A percentile compares a stretch with the other conserved stretches of the same genome.
Evolutionary conservation across 1,140 invertebrate species (phyloP).

Genomic region (Copidosoma floridanum): DNA sequence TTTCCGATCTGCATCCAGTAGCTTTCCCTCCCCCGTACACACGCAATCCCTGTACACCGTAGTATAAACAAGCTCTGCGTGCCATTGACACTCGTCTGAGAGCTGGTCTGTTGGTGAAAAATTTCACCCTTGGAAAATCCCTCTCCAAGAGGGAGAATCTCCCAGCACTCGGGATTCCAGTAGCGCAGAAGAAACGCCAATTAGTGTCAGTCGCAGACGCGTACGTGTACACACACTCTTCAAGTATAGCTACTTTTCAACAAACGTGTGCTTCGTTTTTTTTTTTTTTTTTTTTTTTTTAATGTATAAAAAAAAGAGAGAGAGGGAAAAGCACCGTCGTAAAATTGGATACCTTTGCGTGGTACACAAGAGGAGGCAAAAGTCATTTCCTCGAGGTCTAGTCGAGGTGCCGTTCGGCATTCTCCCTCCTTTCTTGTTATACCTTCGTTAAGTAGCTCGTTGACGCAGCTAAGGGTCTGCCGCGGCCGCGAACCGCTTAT

Average conservation of each 20-base stretch:
- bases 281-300: no score
- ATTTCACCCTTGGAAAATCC: no score
- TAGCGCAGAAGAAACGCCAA: slow-evolving; percentile 44
- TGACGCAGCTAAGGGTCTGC: neutral
- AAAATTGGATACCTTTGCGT: neutral
- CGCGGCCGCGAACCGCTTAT: neutral
- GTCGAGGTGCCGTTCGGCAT: neutral
- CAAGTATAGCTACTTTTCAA: slow-evolving; percentile 1
- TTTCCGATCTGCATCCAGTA: neutral
- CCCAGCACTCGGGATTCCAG: no score
- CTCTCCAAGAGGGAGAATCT: no score
- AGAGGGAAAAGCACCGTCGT: no score
- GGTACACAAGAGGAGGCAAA: neutral
- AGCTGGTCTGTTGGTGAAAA: no score
- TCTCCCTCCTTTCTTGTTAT: neutral
- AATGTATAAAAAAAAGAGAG: no score
- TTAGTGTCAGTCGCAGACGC: slow-evolving; percentile 49
- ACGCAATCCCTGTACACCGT: no score
- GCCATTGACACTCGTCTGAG: neutral
- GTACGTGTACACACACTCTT: no score
- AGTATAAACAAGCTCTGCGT: no score
- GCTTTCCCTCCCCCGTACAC: no score
- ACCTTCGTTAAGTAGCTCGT: slow-evolving; percentile 17
- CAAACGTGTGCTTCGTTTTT: no score
- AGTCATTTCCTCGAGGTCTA: slow-evolving; percentile 9